Evolutionary conservation across 2,888 invertebrate genomes (phyloP).

Genomic region (Epinotia nisella): DNA sequence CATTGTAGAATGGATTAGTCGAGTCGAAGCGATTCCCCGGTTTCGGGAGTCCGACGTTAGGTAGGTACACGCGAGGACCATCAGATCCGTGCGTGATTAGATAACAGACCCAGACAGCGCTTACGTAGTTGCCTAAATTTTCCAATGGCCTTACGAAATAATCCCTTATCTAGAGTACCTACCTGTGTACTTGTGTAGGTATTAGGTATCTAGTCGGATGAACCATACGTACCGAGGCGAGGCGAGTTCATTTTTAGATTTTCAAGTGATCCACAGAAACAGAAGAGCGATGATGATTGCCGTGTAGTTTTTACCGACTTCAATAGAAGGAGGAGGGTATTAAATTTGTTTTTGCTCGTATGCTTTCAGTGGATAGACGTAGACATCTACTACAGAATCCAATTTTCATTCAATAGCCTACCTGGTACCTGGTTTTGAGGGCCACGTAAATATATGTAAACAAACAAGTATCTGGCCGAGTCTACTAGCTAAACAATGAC

Average conservation of each 20-base stretch:
- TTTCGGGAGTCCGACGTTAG: slow-evolving; percentile 23
- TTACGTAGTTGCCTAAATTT: slow-evolving; percentile 34
- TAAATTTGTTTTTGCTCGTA: no score
- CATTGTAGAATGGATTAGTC: slow-evolving; percentile 35
- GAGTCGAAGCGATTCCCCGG: slow-evolving; percentile 9
- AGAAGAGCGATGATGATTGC: no score
- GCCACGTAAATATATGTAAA: no score
- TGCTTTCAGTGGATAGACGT: no score
- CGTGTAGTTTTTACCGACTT: background rate
- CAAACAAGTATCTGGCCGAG: no score
- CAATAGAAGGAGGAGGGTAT: background rate
- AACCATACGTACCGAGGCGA: background rate
- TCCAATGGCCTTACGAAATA: slow-evolving; percentile 38
- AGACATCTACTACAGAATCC: no score
- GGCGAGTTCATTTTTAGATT: background rate
- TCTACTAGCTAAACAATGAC: no score
- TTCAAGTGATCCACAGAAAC: no score
- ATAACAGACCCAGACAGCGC: slow-evolving; percentile 32
- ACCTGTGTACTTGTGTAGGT: no score
- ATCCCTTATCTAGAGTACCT: slow-evolving; percentile 30
- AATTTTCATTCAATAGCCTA: no score
- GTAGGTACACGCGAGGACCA: slow-evolving; percentile 26
- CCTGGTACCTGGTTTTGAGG: no score
- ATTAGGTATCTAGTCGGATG: background rate
- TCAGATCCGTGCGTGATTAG: slow-evolving; percentile 39